Evolutionary conservation across 2,113 vertebrate genomes (phyloP).

Genomic region (Sturnira hondurensis): DNA sequence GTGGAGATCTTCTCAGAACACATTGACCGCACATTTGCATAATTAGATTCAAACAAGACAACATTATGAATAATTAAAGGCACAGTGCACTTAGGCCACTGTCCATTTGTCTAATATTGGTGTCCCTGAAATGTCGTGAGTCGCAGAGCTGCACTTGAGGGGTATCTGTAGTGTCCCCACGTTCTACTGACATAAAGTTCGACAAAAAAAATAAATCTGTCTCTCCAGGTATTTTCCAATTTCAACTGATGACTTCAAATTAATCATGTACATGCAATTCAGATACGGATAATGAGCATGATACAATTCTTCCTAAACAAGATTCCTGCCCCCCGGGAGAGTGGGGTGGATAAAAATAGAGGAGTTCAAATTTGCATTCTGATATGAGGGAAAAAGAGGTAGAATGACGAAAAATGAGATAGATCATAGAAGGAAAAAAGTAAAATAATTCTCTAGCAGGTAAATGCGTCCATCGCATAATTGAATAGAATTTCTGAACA

Average conservation of each 20-base stretch:
- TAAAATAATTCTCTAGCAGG: neutral
- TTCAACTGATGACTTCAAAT: neutral
- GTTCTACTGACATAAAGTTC: neutral
- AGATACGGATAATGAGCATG: neutral
- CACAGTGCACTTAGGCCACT: too few species aligned
- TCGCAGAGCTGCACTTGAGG: neutral
- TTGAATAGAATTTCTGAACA: neutral
- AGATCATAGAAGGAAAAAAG: neutral
- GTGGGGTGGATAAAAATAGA: neutral
- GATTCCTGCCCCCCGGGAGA: neutral
- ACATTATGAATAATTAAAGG: neutral
- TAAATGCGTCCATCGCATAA: neutral
- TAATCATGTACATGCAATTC: neutral
- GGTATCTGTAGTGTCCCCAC: neutral
- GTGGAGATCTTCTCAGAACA: neutral
- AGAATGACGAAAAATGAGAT: neutral
- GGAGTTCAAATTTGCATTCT: neutral
- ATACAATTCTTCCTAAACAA: neutral
- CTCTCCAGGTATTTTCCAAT: neutral
- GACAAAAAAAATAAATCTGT: neutral
- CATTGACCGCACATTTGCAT: neutral
- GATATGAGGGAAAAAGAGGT: neutral
- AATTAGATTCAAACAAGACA: neutral
- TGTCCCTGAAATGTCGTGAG: neutral
- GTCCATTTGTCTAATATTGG: rapidly evolving